A percentile compares a stretch with the other conserved stretches of the same genome.
These are phyloP conservation scores for Boloria selene DNA, from an alignment of 2,888 invertebrate genomes.

Conservation along the genomic window DNA sequence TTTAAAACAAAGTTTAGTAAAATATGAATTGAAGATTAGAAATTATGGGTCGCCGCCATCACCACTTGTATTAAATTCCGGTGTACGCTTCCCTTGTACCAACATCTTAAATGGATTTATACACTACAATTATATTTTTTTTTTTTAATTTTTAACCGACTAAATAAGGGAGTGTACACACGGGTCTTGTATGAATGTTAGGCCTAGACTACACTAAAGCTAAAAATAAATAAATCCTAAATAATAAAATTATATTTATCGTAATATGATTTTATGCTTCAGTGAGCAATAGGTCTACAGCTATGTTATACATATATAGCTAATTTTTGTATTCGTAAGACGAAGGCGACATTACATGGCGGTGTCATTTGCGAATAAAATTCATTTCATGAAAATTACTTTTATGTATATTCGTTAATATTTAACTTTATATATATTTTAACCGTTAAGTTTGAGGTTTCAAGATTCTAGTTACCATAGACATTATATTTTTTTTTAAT, in stretches of 20 bases:
- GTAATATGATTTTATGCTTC: background rate
- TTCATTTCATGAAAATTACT: too few species aligned
- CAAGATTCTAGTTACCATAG: too few species aligned
- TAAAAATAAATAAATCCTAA: background rate
- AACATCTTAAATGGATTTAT: background rate
- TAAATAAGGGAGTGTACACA: slow-evolving; percentile 14
- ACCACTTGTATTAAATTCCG: slow-evolving; percentile 21
- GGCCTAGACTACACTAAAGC: slow-evolving; percentile 22
- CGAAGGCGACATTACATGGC: slow-evolving; percentile 30
- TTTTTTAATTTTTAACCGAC: slow-evolving; percentile 4
- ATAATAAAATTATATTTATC: background rate
- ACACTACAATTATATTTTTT: background rate
- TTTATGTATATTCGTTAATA: background rate
- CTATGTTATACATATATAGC: slow-evolving; percentile 20
- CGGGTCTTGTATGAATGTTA: slow-evolving; percentile 21
- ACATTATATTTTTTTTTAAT: background rate
- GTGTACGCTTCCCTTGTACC: slow-evolving; percentile 18
- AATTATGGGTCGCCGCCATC: slow-evolving; percentile 14
- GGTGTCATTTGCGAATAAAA: slow-evolving; percentile 10
- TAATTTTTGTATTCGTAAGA: slow-evolving; percentile 33
- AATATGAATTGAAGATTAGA: slow-evolving; percentile 1
- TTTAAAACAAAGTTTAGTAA: slow-evolving; percentile 1
- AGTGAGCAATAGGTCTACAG: slow-evolving; percentile 18
- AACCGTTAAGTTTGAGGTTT: too few species aligned
- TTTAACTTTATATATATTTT: background rate